phyloP scores from a whole-genome alignment of 2,797 vertebrate genomes.

The Paedocypris micromegethes region DNA sequence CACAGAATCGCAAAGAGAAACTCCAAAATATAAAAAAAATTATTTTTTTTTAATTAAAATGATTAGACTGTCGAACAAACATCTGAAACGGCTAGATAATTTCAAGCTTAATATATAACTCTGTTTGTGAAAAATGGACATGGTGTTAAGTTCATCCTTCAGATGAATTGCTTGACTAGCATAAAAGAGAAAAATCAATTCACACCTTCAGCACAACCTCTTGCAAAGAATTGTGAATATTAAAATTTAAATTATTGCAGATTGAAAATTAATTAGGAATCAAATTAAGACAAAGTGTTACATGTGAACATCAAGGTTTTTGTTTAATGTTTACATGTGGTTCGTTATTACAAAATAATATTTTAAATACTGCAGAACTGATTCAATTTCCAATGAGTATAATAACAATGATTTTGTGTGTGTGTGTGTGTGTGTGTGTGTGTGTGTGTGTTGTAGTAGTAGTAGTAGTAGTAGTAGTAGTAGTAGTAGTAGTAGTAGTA shows the following conservation, averaged over 20 bases:
- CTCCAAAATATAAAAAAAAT: too few relatives aligned
- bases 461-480: constrained; percentile 28
- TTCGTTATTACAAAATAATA: too few relatives aligned
- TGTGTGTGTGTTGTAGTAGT: neutral
- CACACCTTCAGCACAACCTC: constrained; percentile 43
- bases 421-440: too few relatives aligned
- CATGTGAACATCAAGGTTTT: too few relatives aligned
- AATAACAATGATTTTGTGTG: too few relatives aligned
- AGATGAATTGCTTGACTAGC: constrained; percentile 61
- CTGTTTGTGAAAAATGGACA: constrained; percentile 60
- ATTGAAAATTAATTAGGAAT: too few relatives aligned
- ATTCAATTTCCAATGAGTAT: too few relatives aligned
- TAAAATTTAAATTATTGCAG: too few relatives aligned
- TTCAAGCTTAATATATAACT: constrained; percentile 61
- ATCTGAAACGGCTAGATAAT: constrained; percentile 62
- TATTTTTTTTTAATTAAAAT: constrained; percentile 42
- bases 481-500: constrained; percentile 39
- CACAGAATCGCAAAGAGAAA: too few relatives aligned
- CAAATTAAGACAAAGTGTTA: too few relatives aligned
- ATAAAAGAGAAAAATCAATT: constrained; percentile 58
- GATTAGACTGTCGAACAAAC: constrained; percentile 57
- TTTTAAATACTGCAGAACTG: too few relatives aligned
- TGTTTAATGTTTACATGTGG: too few relatives aligned
- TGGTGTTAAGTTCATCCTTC: constrained; percentile 56
- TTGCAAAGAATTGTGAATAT: neutral